These are phyloP conservation scores for Vidua macroura DNA, from an alignment of 2,113 vertebrate species.

Conservation along the genomic window DNA sequence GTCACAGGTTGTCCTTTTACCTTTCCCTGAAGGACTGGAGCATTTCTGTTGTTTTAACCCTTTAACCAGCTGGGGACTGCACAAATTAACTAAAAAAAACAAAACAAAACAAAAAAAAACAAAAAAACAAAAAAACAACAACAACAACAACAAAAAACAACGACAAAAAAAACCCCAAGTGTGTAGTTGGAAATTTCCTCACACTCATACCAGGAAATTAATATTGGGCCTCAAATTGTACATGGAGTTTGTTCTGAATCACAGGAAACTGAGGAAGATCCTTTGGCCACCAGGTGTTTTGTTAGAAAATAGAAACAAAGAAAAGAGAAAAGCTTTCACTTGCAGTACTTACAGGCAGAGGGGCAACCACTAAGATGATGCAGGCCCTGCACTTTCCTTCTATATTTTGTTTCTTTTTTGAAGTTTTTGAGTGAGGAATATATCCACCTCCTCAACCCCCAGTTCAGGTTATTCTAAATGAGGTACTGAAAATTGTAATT, in stretches of 20 bases:
- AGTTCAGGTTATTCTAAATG: background rate
- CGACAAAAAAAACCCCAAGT: background rate
- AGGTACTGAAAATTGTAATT: background rate
- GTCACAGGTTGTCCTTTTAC: background rate
- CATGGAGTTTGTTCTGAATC: background rate
- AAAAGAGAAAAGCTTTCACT: background rate
- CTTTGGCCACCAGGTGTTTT: background rate
- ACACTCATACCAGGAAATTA: background rate
- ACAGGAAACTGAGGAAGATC: background rate
- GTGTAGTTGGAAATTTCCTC: background rate
- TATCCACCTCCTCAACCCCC: rapidly evolving
- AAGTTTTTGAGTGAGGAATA: background rate
- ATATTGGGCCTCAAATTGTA: background rate
- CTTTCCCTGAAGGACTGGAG: background rate
- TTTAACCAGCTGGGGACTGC: background rate
- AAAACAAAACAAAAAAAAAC: too few relatives aligned
- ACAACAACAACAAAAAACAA: background rate
- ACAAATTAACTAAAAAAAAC: background rate
- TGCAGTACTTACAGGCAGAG: background rate
- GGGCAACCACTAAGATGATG: background rate
- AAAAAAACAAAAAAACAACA: background rate
- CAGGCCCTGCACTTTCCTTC: background rate
- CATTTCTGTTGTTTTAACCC: background rate
- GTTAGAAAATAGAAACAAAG: background rate
- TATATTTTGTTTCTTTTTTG: background rate